Evolutionary conservation across 2,797 vertebrate species (phyloP), one percentile per base, ranked within the genome.

Genomic region (Chrysocyon brachyurus): DNA sequence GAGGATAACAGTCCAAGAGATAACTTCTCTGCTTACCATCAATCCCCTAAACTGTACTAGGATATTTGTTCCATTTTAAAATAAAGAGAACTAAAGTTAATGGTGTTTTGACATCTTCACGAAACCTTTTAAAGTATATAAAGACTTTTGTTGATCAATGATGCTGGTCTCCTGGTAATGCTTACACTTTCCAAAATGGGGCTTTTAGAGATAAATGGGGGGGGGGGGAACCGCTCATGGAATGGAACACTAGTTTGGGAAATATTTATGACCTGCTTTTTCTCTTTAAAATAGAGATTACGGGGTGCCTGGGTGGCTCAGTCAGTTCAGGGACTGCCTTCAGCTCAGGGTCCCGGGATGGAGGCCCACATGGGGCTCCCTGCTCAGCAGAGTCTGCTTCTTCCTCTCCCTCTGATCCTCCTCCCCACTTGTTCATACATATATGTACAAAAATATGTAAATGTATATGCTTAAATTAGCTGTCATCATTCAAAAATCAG

Each of bases 41-140:
- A 33, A 33, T 22, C 26, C 33, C 70, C 33, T 31, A n/a, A 63
- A 33, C 56, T 33, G 2, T n/a, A 21, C n/a, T 12, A 49, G 56
- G 36, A 82, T 21, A 9, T 5, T 15, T 19, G 33, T 16, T 87
- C 28, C 17, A 63, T 36, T 63, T 91, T 64, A 33, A 87, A 92
- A 52, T 75, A 89, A 91, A 87, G 28, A 12, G 31, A 92, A 82
- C 92, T 90, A 52, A 95, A 94, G 86, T 61, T 54, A 72, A 90
- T 28, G 57, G 46, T 95, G 73, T 85, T 91, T 83, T 94, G 90
- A 95, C 59, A 93, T 10, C n/a, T 93, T 78, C 7, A n/a, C 1
- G 5, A 91, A 95, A 92, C 31, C 46, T 82, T 96, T 88, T 72
- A 19, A 94, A 95, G 66, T 82, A 91, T 73, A 86, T 68, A 88